phyloP scores from a whole-genome alignment of 2,888 invertebrate genomes.

The Drosophila lacicola region DNA sequence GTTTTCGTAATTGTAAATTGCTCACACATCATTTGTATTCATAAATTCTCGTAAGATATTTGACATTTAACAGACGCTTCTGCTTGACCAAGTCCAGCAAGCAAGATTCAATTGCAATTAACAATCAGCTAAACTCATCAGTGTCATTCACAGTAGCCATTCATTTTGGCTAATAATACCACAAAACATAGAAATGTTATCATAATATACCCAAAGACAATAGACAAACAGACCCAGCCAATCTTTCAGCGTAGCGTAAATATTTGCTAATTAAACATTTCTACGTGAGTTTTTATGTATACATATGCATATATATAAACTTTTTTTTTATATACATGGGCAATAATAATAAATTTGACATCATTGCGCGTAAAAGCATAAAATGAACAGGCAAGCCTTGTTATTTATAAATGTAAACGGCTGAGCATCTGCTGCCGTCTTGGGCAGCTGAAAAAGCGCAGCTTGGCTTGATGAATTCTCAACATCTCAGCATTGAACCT shows the following conservation, averaged over 20 bases:
- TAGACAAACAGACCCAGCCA: constrained; percentile 29
- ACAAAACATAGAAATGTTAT: constrained; percentile 43
- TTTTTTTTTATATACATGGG: constrained; percentile 22
- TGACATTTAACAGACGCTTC: constrained; percentile 8
- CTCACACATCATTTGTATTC: constrained; percentile 30
- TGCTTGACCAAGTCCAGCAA: constrained; percentile 6
- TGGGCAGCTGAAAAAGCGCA: constrained; percentile 12
- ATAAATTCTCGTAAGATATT: constrained; percentile 3
- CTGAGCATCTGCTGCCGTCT: constrained; percentile 29
- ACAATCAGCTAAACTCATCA: constrained; percentile 40
- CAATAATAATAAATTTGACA: constrained; percentile 77
- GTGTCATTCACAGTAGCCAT: constrained; percentile 47
- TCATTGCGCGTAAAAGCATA: constrained; percentile 73
- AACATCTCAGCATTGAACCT: constrained; percentile 62
- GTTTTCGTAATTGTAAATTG: constrained; percentile 3
- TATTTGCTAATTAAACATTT: constrained; percentile 79
- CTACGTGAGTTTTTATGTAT: constrained; percentile 40
- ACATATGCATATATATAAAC: too few species aligned
- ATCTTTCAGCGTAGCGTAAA: constrained; percentile 53
- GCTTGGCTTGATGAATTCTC: constrained; percentile 38
- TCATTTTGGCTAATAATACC: constrained; percentile 40
- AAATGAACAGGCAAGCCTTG: constrained; percentile 36
- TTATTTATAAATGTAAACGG: constrained; percentile 59
- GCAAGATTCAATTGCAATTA: constrained; percentile 42
- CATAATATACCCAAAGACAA: constrained; percentile 47